These are phyloP conservation scores for Phalera bucephala DNA, from an alignment of 2,888 invertebrate species.

Conservation along the genomic window DNA sequence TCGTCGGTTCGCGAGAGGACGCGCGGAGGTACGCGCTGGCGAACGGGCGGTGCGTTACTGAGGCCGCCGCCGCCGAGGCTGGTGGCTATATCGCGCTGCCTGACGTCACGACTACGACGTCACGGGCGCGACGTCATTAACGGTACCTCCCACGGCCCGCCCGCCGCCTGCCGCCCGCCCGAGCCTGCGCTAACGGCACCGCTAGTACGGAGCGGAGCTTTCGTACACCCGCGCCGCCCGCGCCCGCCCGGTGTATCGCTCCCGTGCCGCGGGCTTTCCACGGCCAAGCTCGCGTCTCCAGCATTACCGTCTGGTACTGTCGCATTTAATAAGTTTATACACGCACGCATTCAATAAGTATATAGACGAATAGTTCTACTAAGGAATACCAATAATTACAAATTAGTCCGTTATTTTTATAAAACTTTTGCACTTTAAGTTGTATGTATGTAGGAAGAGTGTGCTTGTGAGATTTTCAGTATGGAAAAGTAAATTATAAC, in stretches of 20 bases:
- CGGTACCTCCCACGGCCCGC: conserved; percentile 83
- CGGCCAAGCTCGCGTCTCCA: conserved; percentile 8
- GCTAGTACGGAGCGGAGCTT: conserved; percentile 76
- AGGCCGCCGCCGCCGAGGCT: conserved; percentile 80
- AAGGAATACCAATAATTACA: too few species aligned
- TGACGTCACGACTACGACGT: conserved; percentile 79
- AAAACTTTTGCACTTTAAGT: too few species aligned
- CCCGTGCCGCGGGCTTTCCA: conserved; percentile 32
- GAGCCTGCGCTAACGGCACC: conserved; percentile 82
- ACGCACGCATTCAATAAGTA: too few species aligned
- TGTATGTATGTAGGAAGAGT: too few species aligned
- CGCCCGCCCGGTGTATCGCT: conserved; percentile 39
- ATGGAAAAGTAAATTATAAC: too few species aligned
- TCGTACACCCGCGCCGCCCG: conserved; percentile 60
- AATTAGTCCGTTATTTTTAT: neutral
- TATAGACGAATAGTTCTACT: neutral
- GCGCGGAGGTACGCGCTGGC: conserved; percentile 72
- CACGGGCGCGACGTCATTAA: conserved; percentile 77
- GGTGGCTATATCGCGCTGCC: conserved; percentile 80
- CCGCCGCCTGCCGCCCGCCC: conserved; percentile 77
- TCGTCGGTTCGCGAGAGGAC: conserved; percentile 60
- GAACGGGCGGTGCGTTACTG: conserved; percentile 82
- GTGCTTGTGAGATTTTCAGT: too few species aligned
- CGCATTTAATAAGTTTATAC: neutral
- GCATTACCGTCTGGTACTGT: neutral